phyloP scores from a whole-genome alignment of 2,797 vertebrate genomes.

The Rhynchonycteris naso region DNA sequence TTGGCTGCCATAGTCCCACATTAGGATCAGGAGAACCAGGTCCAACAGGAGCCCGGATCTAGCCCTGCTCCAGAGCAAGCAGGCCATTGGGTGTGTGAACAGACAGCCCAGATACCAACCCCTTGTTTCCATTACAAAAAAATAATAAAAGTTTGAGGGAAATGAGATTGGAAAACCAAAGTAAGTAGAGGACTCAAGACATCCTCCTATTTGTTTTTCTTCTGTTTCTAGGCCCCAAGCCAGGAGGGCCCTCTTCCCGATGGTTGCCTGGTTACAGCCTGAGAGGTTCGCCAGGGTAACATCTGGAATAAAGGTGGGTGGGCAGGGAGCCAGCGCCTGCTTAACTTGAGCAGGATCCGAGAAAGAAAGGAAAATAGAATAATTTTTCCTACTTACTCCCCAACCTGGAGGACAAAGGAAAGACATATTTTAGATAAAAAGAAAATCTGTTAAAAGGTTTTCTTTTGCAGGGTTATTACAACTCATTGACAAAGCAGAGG shows the following conservation, averaged over 20 bases:
- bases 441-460: conserved; percentile 79
- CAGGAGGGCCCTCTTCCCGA: conserved; percentile 85
- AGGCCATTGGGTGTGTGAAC: conserved; percentile 78
- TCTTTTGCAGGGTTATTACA: conserved; percentile 73
- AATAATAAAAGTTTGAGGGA: conserved; percentile 83
- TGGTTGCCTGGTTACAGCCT: conserved; percentile 89
- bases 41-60: conserved; percentile 81
- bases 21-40: conserved; percentile 89
- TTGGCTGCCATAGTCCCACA: conserved; percentile 90
- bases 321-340: conserved; percentile 87
- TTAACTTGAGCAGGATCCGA: conserved; percentile 87
- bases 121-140: conserved; percentile 86
- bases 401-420: conserved; percentile 77
- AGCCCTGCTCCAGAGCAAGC: conserved; percentile 66
- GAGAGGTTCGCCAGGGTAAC: conserved; percentile 89
- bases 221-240: conserved; percentile 80
- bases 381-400: conserved; percentile 77
- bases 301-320: conserved; percentile 92
- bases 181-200: conserved; percentile 75
- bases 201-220: conserved; percentile 83
- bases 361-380: conserved; percentile 89
- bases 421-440: conserved; percentile 80
- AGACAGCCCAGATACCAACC: conserved; percentile 87
- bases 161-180: conserved; percentile 79
- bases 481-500: conserved; percentile 69